Conservation (phyloP, 2,113 vertebrate species). For the Brienomyrus brachyistius region DNA sequence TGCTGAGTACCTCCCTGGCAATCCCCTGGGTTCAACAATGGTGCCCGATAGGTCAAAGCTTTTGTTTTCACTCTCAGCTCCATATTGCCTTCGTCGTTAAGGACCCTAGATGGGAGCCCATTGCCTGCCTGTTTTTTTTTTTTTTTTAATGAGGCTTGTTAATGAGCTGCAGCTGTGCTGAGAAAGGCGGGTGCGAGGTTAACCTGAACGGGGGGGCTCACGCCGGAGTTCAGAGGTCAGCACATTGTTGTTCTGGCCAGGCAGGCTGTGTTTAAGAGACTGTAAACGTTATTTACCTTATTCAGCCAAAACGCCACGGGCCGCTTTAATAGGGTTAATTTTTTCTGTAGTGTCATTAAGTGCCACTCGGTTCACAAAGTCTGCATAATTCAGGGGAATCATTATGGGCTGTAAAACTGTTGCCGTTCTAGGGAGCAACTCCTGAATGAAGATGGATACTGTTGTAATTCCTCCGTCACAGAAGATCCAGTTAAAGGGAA, state of each 20-base stretch:
- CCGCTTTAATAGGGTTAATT: constrained; percentile 71
- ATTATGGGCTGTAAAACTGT: constrained; percentile 80
- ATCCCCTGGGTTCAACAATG: constrained; percentile 45
- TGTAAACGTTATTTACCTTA: constrained; percentile 69
- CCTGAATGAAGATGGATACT: constrained; percentile 73
- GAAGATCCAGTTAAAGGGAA: neutral
- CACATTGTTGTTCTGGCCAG: constrained; percentile 60
- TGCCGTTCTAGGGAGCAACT: constrained; percentile 63
- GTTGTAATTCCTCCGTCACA: constrained; percentile 31
- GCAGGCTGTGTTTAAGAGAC: constrained; percentile 60
- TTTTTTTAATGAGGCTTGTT: constrained; percentile 67
- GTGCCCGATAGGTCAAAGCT: constrained; percentile 46
- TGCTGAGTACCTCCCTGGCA: constrained; percentile 39
- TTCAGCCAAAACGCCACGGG: constrained; percentile 60
- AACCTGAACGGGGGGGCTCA: constrained; percentile 55
- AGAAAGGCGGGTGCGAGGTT: constrained; percentile 57
- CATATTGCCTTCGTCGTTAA: constrained; percentile 24
- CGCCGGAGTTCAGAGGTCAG: constrained; percentile 72
- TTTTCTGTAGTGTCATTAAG: constrained; percentile 71
- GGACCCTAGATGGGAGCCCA: constrained; percentile 28
- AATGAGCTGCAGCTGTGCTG: constrained; percentile 74
- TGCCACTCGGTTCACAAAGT: constrained; percentile 72
- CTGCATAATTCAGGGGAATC: constrained; percentile 68
- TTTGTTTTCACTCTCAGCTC: constrained; percentile 42
- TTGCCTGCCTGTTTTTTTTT: constrained; percentile 25